A percentile compares a stretch with the other conserved stretches of the same genome.
phyloP scores from a whole-genome alignment of 2,797 vertebrate genomes.

The Rhynchotus rufescens region DNA sequence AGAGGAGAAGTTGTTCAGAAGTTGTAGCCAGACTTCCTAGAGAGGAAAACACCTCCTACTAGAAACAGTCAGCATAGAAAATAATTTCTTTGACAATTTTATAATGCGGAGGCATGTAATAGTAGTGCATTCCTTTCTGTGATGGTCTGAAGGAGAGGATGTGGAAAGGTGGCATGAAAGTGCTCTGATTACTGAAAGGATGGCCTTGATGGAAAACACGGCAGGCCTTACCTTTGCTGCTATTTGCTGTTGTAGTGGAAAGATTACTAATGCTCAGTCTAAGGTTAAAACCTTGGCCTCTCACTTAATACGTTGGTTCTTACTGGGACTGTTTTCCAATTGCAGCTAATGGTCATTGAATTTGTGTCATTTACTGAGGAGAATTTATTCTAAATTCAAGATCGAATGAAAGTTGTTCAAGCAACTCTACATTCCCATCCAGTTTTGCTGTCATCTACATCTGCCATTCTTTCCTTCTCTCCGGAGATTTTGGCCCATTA shows the following conservation, averaged over 20 bases:
- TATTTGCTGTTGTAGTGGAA: background rate
- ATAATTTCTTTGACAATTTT: background rate
- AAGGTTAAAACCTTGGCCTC: background rate
- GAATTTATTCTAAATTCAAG: background rate
- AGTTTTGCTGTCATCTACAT: background rate
- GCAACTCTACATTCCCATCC: background rate
- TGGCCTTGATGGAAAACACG: background rate
- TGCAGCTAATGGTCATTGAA: background rate
- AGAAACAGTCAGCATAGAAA: background rate
- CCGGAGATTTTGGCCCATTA: background rate
- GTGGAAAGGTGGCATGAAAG: background rate
- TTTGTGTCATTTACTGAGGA: background rate
- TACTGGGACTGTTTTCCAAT: background rate
- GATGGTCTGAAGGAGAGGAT: background rate
- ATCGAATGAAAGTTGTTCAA: background rate
- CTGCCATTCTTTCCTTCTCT: accelerated
- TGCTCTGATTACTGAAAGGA: background rate
- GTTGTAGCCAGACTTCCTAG: background rate
- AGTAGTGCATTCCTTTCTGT: background rate
- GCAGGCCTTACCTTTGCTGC: background rate
- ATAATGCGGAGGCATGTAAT: background rate
- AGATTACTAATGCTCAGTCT: background rate
- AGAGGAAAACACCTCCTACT: background rate
- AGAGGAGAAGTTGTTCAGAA: background rate
- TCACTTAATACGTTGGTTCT: background rate